A percentile compares a stretch with the other conserved stretches of the same genome.
phyloP scores from a whole-genome alignment of 2,888 invertebrate genomes.

The Cantharis flavilabris region DNA sequence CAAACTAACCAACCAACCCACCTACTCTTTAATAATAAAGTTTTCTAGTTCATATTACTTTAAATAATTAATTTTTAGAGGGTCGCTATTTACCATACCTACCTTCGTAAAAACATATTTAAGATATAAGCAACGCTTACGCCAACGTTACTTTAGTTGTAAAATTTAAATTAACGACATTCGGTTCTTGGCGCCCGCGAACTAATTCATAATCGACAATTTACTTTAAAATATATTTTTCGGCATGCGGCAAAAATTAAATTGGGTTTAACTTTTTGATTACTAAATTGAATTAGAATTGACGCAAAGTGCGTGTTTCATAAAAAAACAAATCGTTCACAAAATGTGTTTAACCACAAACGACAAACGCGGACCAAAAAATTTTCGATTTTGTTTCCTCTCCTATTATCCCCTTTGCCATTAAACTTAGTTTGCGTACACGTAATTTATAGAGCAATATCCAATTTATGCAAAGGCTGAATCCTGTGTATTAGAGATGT shows the following conservation, averaged over 20 bases:
- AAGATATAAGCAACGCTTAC: neutral
- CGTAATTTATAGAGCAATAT: conserved; percentile 31
- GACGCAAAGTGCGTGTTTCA: neutral
- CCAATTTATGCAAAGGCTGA: conserved; percentile 33
- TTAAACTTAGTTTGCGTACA: conserved; percentile 28
- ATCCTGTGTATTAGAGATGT: conserved; percentile 29
- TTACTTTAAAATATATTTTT: neutral
- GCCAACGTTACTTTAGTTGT: neutral
- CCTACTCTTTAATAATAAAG: conserved; percentile 12
- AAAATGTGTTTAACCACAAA: neutral
- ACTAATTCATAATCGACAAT: neutral
- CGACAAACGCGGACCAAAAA: neutral
- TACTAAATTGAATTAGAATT: neutral
- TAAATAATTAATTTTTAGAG: conserved; percentile 13
- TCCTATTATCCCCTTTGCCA: conserved; percentile 3
- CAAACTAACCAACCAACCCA: conserved; percentile 4
- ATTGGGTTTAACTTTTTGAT: neutral
- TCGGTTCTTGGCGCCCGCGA: neutral
- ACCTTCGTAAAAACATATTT: neutral
- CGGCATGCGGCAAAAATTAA: neutral
- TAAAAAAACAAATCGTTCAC: neutral
- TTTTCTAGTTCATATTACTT: conserved; percentile 7
- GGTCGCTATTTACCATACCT: conserved; percentile 1
- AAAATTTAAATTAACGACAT: neutral
- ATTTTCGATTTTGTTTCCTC: neutral